These are phyloP conservation scores for Pluvianellus socialis DNA, from an alignment of 2,113 vertebrate genomes.

Conservation along the genomic window DNA sequence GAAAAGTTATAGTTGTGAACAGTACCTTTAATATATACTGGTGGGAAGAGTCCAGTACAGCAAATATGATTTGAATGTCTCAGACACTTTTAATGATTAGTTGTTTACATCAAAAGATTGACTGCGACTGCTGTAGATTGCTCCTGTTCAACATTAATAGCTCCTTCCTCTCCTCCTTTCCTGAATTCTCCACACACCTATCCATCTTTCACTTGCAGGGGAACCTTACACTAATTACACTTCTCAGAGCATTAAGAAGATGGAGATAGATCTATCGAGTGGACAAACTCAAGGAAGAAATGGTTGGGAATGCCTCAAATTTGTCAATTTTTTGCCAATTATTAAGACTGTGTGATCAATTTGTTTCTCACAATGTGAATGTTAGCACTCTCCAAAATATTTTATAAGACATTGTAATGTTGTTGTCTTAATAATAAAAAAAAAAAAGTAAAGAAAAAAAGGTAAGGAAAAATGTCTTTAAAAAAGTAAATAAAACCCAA, in stretches of 20 bases:
- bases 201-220: neutral
- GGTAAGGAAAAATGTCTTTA: neutral
- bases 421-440: neutral
- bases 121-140: neutral
- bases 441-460: neutral
- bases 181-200: neutral
- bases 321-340: neutral
- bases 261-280: neutral
- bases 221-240: conserved; percentile 8
- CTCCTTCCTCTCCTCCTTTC: neutral
- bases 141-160: neutral
- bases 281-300: neutral
- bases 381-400: neutral
- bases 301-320: neutral
- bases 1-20: neutral
- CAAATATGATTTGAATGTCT: neutral
- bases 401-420: neutral
- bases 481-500: neutral
- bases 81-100: neutral
- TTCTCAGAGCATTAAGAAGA: conserved; percentile 40
- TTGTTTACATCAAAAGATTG: neutral
- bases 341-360: neutral
- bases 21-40: neutral
- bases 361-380: neutral
- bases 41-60: neutral